A percentile compares a stretch with the other conserved stretches of the same genome.
These are phyloP conservation scores for Scaptomyza cyrtandrae DNA, from an alignment of 2,888 invertebrate genomes.

Conservation along the genomic window DNA sequence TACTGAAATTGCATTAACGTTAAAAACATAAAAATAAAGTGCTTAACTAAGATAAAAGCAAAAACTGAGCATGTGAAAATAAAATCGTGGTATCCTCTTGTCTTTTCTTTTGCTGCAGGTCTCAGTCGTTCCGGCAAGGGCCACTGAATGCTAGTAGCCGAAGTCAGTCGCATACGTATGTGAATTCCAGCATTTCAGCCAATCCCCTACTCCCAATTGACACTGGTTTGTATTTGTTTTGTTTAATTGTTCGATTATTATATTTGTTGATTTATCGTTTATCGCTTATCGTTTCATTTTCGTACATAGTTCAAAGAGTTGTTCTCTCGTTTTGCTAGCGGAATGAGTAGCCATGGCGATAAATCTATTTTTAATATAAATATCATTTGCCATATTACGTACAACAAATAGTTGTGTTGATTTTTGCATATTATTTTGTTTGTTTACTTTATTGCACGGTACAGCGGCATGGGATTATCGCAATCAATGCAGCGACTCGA, in stretches of 20 bases:
- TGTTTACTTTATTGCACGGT: conserved; percentile 42
- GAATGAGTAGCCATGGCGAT: conserved; percentile 52
- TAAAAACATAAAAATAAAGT: conserved; percentile 39
- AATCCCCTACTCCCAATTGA: conserved; percentile 97
- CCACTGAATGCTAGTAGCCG: conserved; percentile 85
- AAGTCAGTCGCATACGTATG: conserved; percentile 87
- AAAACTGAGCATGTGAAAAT: conserved; percentile 80
- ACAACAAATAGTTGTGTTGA: conserved; percentile 29
- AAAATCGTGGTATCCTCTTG: conserved; percentile 85
- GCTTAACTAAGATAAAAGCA: conserved; percentile 48
- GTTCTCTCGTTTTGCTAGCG: conserved; percentile 45
- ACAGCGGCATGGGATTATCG: conserved; percentile 85
- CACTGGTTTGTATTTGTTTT: conserved; percentile 87
- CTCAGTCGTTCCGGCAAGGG: conserved; percentile 95
- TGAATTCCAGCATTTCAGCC: conserved; percentile 95
- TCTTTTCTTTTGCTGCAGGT: conserved; percentile 89
- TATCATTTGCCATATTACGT: conserved; percentile 26
- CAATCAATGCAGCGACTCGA: conserved; percentile 85
- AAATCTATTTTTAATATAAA: conserved; percentile 12
- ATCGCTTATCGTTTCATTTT: conserved; percentile 46
- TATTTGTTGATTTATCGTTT: conserved; percentile 64
- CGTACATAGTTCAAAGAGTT: conserved; percentile 34
- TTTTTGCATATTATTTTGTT: conserved; percentile 27
- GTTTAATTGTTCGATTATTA: conserved; percentile 73
- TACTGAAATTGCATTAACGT: conserved; percentile 9